A percentile compares a stretch with the other conserved stretches of the same genome.
Conservation (phyloP, 2,113 vertebrate species). For the Dicaeum eximium region DNA sequence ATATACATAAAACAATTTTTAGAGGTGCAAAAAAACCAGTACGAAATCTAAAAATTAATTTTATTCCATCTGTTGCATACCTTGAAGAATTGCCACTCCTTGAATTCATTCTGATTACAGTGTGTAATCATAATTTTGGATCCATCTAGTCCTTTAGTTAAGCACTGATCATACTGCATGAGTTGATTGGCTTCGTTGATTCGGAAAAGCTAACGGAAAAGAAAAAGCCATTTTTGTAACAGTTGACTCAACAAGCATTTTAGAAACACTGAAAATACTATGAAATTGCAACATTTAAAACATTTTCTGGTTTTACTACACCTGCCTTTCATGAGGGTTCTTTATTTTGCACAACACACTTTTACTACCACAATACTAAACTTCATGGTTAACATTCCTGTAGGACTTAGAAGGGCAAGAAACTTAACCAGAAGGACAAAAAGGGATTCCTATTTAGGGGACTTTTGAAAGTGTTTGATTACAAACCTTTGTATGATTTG, state of each 20-base stretch:
- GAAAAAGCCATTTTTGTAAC: neutral
- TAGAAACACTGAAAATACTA: neutral
- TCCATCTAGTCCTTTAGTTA: conserved; percentile 84
- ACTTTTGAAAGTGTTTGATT: neutral
- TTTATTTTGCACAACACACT: neutral
- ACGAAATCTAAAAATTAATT: neutral
- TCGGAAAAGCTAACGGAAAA: conserved; percentile 85
- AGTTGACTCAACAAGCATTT: neutral
- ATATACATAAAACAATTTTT: neutral
- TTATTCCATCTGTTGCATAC: conserved; percentile 64
- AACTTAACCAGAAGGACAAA: neutral
- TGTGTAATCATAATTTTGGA: conserved; percentile 88
- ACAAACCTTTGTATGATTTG: neutral
- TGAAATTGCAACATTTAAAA: neutral
- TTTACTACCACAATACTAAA: neutral
- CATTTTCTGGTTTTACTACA: neutral
- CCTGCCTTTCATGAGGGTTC: neutral
- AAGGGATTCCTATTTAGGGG: neutral
- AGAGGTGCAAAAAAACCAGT: neutral
- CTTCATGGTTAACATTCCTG: neutral
- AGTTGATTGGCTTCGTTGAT: conserved; percentile 96
- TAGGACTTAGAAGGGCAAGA: neutral
- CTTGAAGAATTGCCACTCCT: conserved; percentile 96
- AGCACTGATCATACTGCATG: conserved; percentile 97
- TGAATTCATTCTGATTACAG: conserved; percentile 88